Evolutionary conservation across 2,888 invertebrate species (phyloP).

Genomic region (Dascillus cervinus): DNA sequence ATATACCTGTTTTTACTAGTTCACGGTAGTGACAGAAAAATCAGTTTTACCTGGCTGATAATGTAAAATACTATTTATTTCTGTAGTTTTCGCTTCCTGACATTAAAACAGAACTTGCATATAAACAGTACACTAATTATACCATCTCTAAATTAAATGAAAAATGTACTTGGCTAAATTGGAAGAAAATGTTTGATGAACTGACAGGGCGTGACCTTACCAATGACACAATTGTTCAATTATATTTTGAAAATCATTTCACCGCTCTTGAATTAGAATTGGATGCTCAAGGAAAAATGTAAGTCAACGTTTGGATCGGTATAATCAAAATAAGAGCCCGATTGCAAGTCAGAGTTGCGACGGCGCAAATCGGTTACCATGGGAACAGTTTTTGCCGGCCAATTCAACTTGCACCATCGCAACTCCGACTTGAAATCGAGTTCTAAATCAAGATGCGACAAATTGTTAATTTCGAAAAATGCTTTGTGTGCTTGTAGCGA

Average conservation of each 20-base stretch:
- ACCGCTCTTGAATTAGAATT: conserved; percentile 4
- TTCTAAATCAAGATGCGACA: conserved; percentile 1
- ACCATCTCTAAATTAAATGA: conserved; percentile 20
- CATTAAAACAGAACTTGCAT: conserved; percentile 9
- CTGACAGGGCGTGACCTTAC: conserved; percentile 16
- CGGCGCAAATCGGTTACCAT: no score
- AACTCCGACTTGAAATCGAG: neutral
- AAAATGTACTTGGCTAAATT: conserved; percentile 19
- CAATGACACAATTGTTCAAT: conserved; percentile 18
- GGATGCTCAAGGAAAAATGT: no score
- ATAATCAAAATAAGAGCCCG: no score
- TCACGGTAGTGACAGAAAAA: no score
- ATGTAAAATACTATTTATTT: conserved; percentile 4
- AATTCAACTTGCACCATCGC: no score
- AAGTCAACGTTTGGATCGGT: no score
- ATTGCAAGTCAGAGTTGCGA: no score
- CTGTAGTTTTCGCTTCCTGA: conserved; percentile 15
- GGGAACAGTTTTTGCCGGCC: no score
- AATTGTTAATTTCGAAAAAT: conserved; percentile 3
- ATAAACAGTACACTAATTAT: conserved; percentile 12
- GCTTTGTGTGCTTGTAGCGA: conserved; percentile 15
- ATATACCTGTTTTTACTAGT: no score
- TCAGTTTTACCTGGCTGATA: no score
- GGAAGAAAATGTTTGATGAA: conserved; percentile 22
- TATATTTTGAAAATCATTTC: conserved; percentile 23